phyloP scores from a whole-genome alignment of 2,113 vertebrate genomes.

The Anser brachyrhynchus region DNA sequence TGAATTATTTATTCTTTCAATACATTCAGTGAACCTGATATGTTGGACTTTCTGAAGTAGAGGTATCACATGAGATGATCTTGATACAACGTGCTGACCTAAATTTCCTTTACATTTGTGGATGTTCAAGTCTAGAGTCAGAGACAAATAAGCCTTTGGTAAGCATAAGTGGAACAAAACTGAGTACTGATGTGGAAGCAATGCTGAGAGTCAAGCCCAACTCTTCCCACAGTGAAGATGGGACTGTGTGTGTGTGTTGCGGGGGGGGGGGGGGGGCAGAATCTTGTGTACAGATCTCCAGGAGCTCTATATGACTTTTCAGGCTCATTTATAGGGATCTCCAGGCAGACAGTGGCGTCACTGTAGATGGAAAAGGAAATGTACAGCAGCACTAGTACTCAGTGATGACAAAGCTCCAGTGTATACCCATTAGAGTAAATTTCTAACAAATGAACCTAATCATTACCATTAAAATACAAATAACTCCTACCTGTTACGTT shows the following conservation, averaged over 20 bases:
- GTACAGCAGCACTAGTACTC: background rate
- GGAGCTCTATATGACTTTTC: background rate
- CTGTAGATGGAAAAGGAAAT: background rate
- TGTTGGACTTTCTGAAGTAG: background rate
- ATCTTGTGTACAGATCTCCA: no score
- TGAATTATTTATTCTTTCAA: background rate
- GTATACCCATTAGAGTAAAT: background rate
- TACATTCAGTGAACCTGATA: background rate
- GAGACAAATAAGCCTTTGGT: background rate
- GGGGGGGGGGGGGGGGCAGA: no score
- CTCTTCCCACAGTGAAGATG: background rate
- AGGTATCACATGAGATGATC: background rate
- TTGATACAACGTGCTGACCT: background rate
- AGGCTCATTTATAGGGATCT: background rate
- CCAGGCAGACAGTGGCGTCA: background rate
- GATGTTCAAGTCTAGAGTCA: background rate
- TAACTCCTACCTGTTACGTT: background rate
- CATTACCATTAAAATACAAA: background rate
- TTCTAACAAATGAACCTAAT: background rate
- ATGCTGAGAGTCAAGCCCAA: background rate
- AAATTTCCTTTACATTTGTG: background rate
- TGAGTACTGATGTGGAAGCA: background rate
- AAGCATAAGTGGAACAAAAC: background rate
- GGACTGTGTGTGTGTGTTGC: no score
- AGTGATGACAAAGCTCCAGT: background rate